Evolutionary conservation across 2,888 invertebrate genomes (phyloP), one percentile per base, ranked within the genome.

Genomic region (Brassicogethes aeneus): DNA sequence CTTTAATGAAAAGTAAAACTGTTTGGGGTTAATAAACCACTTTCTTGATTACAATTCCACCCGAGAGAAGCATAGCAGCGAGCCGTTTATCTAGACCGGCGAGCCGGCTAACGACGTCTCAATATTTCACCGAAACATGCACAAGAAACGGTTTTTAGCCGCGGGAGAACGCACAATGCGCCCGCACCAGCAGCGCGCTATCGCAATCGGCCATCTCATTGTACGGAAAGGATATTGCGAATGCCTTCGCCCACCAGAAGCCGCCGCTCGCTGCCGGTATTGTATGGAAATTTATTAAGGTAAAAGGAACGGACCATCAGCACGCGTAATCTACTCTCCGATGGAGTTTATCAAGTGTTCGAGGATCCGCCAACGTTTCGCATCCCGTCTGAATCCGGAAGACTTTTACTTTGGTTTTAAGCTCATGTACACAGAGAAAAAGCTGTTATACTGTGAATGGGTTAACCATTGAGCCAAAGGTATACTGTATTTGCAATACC

Each of bases 201-300:
- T 23, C 23, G 5, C 5, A 10, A 7, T 5, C 23, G 23, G 23
- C 23, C 23, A 23, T 23, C 23, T 23, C 23, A 23, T 23, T 23
- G 23, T 23, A 5, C n/a, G n/a, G n/a, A n/a, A n/a, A n/a, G 23
- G 23, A 23, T 23, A 23, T 23, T 23, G 23, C 23, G 23, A 23
- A 23, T 23, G 23, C 23, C n/a, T n/a, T n/a, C n/a, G n/a, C n/a
- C n/a, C n/a, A n/a, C n/a, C n/a, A n/a, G n/a, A n/a, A n/a, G n/a
- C n/a, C n/a, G n/a, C n/a, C n/a, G n/a, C n/a, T n/a, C 23, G 23
- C 23, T 23, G 5, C 23, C n/a, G n/a, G 5, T 42, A 36, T 34
- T 40, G 37, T 40, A 41, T 39, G 43, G 34, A 43, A 42, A 46
- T 48, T 45, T 46, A 48, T 44, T 39, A 44, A 42, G 45, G 41